A percentile compares a stretch with the other conserved stretches of the same genome.
These are phyloP conservation scores for Catharus ustulatus DNA, from an alignment of 2,797 vertebrate genomes.

Conservation along the genomic window DNA sequence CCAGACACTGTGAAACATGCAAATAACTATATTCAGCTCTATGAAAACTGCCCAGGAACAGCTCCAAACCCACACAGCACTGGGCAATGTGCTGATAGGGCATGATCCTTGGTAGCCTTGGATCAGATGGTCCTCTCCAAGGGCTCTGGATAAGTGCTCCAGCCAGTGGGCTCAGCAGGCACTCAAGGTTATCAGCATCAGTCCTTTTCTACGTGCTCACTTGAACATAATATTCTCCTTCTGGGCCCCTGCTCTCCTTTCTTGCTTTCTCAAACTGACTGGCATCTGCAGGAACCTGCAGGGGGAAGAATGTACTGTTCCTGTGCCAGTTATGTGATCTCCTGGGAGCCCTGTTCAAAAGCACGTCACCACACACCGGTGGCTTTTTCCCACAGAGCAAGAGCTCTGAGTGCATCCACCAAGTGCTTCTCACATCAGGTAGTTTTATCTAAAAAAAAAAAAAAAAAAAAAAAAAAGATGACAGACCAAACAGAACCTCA, in stretches of 20 bases:
- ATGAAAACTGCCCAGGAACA: conserved; percentile 3
- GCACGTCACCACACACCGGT: rapidly evolving
- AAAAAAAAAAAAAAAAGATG: neutral
- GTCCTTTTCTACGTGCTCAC: neutral
- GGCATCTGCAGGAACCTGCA: neutral
- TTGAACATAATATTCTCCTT: neutral
- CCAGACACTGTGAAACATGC: neutral
- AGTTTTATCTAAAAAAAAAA: neutral
- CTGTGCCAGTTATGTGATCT: neutral
- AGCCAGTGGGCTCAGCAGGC: neutral
- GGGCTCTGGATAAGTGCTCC: neutral
- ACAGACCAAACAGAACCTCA: neutral
- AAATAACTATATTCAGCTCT: neutral
- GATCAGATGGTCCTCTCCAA: neutral
- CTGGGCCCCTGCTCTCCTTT: neutral
- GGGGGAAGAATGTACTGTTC: neutral
- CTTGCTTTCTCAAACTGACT: neutral
- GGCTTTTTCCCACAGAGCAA: neutral
- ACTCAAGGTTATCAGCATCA: neutral
- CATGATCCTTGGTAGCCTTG: neutral
- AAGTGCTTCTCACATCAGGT: neutral
- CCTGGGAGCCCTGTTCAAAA: neutral
- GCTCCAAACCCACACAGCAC: neutral
- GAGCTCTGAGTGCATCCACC: neutral
- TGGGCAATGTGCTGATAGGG: neutral